Evolutionary conservation across 1,140 invertebrate genomes (phyloP).

Genomic region (Orchestia grillus): DNA sequence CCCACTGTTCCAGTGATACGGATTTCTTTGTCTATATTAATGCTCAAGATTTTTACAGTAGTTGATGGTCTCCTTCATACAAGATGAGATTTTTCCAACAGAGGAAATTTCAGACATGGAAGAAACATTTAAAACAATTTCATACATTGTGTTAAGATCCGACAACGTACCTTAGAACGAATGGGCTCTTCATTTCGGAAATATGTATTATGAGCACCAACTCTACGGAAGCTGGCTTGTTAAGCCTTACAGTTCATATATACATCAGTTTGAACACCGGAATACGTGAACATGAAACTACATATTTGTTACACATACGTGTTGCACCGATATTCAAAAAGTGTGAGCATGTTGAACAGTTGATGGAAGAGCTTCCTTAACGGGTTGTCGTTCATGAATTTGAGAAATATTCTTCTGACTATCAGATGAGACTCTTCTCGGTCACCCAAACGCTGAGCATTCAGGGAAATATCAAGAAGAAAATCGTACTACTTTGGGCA

Average conservation of each 20-base stretch:
- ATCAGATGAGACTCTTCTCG: neutral
- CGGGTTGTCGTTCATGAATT: neutral
- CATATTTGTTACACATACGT: no score
- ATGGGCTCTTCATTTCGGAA: neutral
- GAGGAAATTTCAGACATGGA: neutral
- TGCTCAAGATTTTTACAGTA: neutral
- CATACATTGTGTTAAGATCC: neutral
- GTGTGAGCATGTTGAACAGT: neutral
- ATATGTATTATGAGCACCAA: neutral
- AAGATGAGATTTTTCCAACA: neutral
- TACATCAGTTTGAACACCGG: no score
- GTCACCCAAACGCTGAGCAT: neutral
- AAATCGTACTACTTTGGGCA: neutral
- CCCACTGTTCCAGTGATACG: neutral
- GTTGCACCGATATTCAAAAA: no score
- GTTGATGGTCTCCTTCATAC: neutral
- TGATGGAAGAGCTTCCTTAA: neutral
- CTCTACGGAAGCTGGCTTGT: neutral
- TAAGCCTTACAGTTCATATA: no score
- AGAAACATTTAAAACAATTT: neutral
- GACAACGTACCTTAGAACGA: neutral
- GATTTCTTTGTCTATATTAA: neutral
- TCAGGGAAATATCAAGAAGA: neutral
- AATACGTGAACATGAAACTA: no score
- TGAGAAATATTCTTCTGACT: neutral